Base-by-base conservation (phyloP, 2,888 invertebrate species). In the Pyralis farinalis region DNA sequence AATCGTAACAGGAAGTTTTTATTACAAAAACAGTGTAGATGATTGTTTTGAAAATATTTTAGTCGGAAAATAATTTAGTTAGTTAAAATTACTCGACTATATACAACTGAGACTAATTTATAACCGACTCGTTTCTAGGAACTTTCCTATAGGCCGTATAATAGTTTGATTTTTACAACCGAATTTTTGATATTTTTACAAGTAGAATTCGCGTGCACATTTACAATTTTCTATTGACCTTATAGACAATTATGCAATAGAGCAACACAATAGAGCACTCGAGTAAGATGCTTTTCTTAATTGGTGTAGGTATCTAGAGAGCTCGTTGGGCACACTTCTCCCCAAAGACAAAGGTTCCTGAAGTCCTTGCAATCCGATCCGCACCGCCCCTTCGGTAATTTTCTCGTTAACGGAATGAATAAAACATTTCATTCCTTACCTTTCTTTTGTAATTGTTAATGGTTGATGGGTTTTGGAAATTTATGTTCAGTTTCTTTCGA, bases 341-440 rank as follows among this genome's bases (percentile, higher is more conserved):
- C 76, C 78, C 59, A 71, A 83, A 84, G 83, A 81, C 83, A 83
- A 82, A 83, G 84, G 78, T 79, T 72, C 73, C 64, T 65, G 59
- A 72, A 71, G 79, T 78, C 78, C 78, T 74, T 83, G 86, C 86
- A 86, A 86, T 86, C 79, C 79, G 84, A 87, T 86, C 85, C 74
- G 62, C 60, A 58, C 65, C 72, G 71, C 79, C 79, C 85, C 79
- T 82, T 79, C 81, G 75, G 86, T 85, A 85, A 88, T 87, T 86
- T 85, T 79, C 86, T 86, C 84, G 86, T 86, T 87, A 88, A 83
- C 80, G 77, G 76, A 79, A 87, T 86, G 87, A 88, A 87, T 88
- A 87, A 88, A 88, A 87, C 86, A 87, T 87, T 87, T 84, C 76
- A 86, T 86, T 84, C 80, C 83, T 82, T 82, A 81, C 80, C 80